A percentile compares a stretch with the other conserved stretches of the same genome.
Evolutionary conservation across 1,140 invertebrate genomes (phyloP).

Genomic region (Drosophila cardini): DNA sequence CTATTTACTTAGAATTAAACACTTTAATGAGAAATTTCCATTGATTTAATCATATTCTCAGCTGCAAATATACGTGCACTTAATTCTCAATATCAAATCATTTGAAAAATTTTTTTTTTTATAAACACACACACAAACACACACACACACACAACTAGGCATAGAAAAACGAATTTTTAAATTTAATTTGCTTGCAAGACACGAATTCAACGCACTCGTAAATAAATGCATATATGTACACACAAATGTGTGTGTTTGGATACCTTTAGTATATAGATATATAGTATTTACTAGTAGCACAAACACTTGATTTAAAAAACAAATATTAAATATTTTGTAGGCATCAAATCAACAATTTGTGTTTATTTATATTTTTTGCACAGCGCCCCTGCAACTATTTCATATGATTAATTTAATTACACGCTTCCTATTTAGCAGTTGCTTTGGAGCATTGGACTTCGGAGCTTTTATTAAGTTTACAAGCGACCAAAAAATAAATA

Average conservation of each 20-base stretch:
- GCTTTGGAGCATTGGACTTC: slow-evolving; percentile 15
- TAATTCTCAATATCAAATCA: background rate
- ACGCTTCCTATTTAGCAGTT: slow-evolving; percentile 52
- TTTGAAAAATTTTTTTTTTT: background rate
- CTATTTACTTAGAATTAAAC: slow-evolving; percentile 12
- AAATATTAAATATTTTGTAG: too few species aligned
- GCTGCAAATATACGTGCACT: background rate
- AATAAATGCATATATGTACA: slow-evolving; percentile 19
- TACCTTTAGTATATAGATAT: background rate
- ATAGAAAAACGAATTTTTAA: slow-evolving; percentile 33
- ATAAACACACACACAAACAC: background rate
- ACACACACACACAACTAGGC: background rate
- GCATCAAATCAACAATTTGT: too few species aligned
- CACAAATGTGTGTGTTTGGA: background rate
- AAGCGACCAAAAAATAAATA: background rate
- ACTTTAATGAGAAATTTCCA: slow-evolving; percentile 9
- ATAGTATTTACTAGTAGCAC: slow-evolving; percentile 12
- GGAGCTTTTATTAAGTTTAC: slow-evolving; percentile 38
- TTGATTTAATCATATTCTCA: background rate
- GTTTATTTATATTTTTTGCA: background rate
- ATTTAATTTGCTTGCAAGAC: slow-evolving; percentile 38
- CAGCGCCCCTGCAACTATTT: background rate
- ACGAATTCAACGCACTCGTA: slow-evolving; percentile 32
- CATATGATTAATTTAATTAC: slow-evolving; percentile 40
- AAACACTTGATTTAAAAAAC: background rate